A percentile compares a stretch with the other conserved stretches of the same genome.
Evolutionary conservation across 1,140 invertebrate genomes (phyloP).

Genomic region (Drosophila arizonae): DNA sequence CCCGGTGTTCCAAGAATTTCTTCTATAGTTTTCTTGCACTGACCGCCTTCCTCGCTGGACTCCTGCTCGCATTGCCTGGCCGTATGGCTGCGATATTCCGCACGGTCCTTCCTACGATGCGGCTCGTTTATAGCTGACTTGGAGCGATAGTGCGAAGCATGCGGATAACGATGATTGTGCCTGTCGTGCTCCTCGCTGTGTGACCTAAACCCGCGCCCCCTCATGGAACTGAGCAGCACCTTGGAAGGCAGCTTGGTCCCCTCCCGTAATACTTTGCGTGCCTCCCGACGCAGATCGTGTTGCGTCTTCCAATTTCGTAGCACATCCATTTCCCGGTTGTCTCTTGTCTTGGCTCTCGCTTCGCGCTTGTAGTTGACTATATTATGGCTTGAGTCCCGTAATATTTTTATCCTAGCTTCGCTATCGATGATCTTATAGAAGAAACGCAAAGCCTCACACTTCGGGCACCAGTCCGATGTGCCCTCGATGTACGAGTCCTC

Average conservation of each 20-base stretch:
- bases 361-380: not conserved
- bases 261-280: not conserved
- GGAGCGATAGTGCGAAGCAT: not conserved
- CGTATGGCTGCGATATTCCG: not conserved
- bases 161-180: not conserved
- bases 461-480: slow-evolving; percentile 29
- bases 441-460: slow-evolving; percentile 24
- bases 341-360: not conserved
- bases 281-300: not conserved
- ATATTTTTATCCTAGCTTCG: not conserved
- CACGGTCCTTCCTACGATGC: not conserved
- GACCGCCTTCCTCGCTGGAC: not conserved
- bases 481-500: slow-evolving; percentile 20
- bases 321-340: not conserved
- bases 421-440: slow-evolving; percentile 8
- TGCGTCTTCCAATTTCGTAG: not conserved
- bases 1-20: not conserved
- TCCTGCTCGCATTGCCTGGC: not conserved
- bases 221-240: not conserved
- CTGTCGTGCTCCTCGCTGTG: not conserved
- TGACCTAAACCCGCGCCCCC: not conserved
- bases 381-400: not conserved
- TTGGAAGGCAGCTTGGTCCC: not conserved
- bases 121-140: slow-evolving; percentile 11
- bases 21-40: not conserved